These are phyloP conservation scores for Bovichtus variegatus DNA, from an alignment of 2,797 vertebrate species.

Conservation along the genomic window DNA sequence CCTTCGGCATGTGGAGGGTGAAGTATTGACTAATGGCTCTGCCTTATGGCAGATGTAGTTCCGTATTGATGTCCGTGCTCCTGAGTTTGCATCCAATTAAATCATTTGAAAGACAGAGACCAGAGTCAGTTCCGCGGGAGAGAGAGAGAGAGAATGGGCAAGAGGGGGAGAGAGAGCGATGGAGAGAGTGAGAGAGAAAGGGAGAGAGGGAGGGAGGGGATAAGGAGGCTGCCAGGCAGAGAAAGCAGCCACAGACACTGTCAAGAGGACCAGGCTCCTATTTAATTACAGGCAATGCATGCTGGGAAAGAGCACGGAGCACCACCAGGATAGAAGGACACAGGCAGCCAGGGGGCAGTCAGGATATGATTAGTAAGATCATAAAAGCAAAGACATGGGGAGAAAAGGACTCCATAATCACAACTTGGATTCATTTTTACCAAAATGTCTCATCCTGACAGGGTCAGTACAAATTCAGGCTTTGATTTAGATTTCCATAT, in stretches of 20 bases:
- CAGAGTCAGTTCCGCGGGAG: conserved; percentile 79
- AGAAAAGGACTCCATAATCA: conserved; percentile 79
- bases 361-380: conserved; percentile 83
- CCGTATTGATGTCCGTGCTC: conserved; percentile 80
- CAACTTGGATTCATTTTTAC: conserved; percentile 74
- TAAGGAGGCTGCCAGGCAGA: conserved; percentile 71
- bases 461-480: conserved; percentile 68
- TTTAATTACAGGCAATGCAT: conserved; percentile 83
- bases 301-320: conserved; percentile 75
- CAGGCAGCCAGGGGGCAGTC: conserved; percentile 79
- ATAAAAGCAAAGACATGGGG: conserved; percentile 82
- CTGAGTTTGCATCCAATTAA: conserved; percentile 87
- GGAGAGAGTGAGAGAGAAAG: conserved; percentile 9
- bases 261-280: conserved; percentile 76
- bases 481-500: conserved; percentile 78
- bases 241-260: conserved; percentile 72
- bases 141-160: conserved; percentile 45
- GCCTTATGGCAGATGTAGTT: conserved; percentile 84
- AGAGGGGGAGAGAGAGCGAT: conserved; percentile 53
- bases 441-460: conserved; percentile 72
- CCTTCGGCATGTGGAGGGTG: conserved; percentile 75
- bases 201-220: conserved; percentile 16
- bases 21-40: conserved; percentile 84
- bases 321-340: conserved; percentile 82
- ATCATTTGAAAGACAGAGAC: conserved; percentile 84